Evolutionary conservation across 2,113 vertebrate species (phyloP).

Genomic region (Ranitomeya imitator): DNA sequence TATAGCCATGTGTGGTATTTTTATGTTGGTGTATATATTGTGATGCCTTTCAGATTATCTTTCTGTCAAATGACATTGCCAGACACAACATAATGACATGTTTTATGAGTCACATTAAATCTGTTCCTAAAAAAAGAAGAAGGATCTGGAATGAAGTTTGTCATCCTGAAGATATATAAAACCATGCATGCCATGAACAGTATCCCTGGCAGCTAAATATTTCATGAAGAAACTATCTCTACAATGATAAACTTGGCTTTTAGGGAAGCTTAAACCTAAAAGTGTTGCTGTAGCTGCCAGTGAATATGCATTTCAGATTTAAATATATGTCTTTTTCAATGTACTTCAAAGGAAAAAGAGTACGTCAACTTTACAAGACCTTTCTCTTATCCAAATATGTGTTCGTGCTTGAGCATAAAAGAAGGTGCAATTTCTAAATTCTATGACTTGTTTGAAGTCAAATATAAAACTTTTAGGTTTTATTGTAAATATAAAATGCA

Average conservation of each 20-base stretch:
- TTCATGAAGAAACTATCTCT: slow-evolving; percentile 8
- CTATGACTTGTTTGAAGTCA: neutral
- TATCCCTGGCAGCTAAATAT: slow-evolving; percentile 26
- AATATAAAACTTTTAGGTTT: neutral
- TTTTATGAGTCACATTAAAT: neutral
- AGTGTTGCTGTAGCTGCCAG: slow-evolving; percentile 25
- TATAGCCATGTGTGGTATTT: neutral
- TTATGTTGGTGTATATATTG: neutral
- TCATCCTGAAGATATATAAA: slow-evolving; percentile 19
- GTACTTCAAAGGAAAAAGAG: slow-evolving; percentile 24
- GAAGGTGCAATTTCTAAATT: neutral
- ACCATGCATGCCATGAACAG: neutral
- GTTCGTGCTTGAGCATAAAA: slow-evolving; percentile 1
- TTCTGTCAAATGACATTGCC: neutral
- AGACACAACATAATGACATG: neutral
- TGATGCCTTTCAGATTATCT: neutral
- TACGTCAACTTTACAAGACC: slow-evolving; percentile 1
- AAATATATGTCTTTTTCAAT: slow-evolving; percentile 43
- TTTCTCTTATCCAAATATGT: slow-evolving; percentile 29
- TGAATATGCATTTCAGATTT: slow-evolving; percentile 43
- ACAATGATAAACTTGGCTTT: slow-evolving; percentile 35
- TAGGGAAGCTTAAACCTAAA: slow-evolving; percentile 17
- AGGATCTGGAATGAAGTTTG: neutral
- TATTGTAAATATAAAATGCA: neutral
- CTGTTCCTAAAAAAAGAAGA: neutral